A percentile compares a stretch with the other conserved stretches of the same genome.
Conservation (phyloP, 2,888 invertebrate genomes). For the Dorcus hopei region DNA sequence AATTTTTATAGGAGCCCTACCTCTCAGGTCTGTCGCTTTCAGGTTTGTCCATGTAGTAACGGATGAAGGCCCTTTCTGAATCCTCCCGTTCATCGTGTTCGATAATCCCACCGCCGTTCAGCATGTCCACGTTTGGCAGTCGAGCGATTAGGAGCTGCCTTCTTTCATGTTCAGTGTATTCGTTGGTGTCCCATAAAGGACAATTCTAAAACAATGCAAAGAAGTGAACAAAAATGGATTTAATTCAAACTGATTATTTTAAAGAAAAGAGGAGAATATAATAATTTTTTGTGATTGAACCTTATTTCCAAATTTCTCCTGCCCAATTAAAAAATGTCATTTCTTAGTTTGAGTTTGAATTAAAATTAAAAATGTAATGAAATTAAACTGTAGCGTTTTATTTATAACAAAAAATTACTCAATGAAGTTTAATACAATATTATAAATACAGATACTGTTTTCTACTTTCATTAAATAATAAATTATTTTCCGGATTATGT, state of each 20-base stretch:
- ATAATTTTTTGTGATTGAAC: too few species aligned
- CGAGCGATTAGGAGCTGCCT: slow-evolving; percentile 84
- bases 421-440: too few species aligned
- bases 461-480: too few species aligned
- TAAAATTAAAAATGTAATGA: too few species aligned
- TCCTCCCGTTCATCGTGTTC: slow-evolving; percentile 83
- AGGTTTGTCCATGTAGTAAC: slow-evolving; percentile 86
- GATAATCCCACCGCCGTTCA: slow-evolving; percentile 88
- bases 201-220: slow-evolving; percentile 54
- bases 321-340: too few species aligned
- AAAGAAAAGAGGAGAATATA: too few species aligned
- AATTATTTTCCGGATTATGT: too few species aligned
- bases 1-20: slow-evolving; percentile 44
- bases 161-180: slow-evolving; percentile 85
- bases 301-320: too few species aligned
- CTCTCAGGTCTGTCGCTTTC: slow-evolving; percentile 79
- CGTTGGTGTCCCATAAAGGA: slow-evolving; percentile 72
- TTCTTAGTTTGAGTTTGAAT: too few species aligned
- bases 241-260: neutral
- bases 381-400: too few species aligned
- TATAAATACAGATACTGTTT: too few species aligned
- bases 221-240: neutral
- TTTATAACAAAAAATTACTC: too few species aligned
- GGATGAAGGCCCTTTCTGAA: slow-evolving; percentile 89
- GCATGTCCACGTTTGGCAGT: slow-evolving; percentile 76